phyloP scores from a whole-genome alignment of 2,797 vertebrate genomes.

The Smutsia temminckii region DNA sequence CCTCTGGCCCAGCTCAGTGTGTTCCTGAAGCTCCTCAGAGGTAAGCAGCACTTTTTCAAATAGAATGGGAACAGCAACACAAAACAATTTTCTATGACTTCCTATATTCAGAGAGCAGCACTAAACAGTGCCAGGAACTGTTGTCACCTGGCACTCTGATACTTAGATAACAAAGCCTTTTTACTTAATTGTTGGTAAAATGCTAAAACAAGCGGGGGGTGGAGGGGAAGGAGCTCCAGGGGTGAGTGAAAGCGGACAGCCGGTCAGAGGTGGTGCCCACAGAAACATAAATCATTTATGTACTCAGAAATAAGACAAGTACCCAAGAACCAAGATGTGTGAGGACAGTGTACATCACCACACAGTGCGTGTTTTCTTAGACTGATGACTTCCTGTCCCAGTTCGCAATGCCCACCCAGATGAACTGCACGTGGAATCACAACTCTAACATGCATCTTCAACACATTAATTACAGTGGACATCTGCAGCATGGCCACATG shows the following conservation, averaged over 20 bases:
- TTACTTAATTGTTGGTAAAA: background rate
- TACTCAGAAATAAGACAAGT: background rate
- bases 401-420: background rate
- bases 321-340: too few species aligned
- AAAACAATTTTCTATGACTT: background rate
- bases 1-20: background rate
- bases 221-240: background rate
- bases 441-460: background rate
- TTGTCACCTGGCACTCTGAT: background rate
- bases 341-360: background rate
- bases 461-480: background rate
- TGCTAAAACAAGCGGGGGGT: background rate
- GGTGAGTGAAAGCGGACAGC: background rate
- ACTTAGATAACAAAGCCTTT: background rate
- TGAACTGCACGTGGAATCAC: background rate
- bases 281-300: background rate
- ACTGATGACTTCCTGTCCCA: background rate
- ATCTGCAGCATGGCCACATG: background rate
- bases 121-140: background rate
- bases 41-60: background rate
- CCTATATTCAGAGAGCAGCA: background rate
- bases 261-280: background rate
- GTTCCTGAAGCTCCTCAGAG: background rate
- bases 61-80: background rate
- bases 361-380: background rate